These are phyloP conservation scores for Pelmatolapia mariae DNA, from an alignment of 2,113 vertebrate genomes.

Conservation along the genomic window DNA sequence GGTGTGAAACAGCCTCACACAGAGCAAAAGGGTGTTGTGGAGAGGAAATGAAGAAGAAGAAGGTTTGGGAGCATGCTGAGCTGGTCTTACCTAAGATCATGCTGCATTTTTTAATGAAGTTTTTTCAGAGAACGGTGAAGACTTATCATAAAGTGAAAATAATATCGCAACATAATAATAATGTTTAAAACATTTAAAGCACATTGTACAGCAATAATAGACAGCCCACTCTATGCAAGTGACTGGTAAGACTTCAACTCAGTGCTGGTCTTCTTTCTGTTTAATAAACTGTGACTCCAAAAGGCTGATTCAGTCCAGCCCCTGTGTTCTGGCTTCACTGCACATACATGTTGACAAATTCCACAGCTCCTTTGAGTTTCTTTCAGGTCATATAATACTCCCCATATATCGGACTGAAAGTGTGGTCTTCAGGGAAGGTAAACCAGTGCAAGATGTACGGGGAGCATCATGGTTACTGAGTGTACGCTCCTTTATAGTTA, in stretches of 20 bases:
- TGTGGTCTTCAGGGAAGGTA: slow-evolving; percentile 18
- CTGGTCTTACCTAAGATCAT: slow-evolving; percentile 25
- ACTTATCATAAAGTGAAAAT: not conserved
- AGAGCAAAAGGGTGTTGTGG: slow-evolving; percentile 13
- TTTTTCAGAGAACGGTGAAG: slow-evolving; percentile 12
- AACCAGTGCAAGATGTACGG: slow-evolving; percentile 34
- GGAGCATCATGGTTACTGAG: slow-evolving; percentile 21
- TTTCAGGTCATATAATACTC: slow-evolving; percentile 50
- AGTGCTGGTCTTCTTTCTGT: slow-evolving; percentile 7
- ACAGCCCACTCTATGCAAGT: not conserved
- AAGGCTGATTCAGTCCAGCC: slow-evolving; percentile 29
- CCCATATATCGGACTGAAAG: slow-evolving; percentile 27
- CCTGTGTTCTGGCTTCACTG: slow-evolving; percentile 21
- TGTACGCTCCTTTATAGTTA: slow-evolving; percentile 8
- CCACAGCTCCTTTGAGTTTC: slow-evolving; percentile 59
- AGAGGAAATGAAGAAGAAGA: slow-evolving; percentile 61
- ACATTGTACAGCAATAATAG: not conserved
- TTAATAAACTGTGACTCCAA: slow-evolving; percentile 25
- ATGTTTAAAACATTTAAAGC: not conserved
- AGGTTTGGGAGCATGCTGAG: slow-evolving; percentile 58
- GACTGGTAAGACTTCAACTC: not conserved
- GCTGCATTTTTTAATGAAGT: slow-evolving; percentile 22
- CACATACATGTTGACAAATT: slow-evolving; percentile 55
- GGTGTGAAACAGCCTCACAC: slow-evolving; percentile 47
- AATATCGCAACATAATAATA: not conserved